Evolutionary conservation across 2,888 invertebrate species (phyloP), one percentile per base, ranked within the genome.

Genomic region (Drosophila hamatofila): DNA sequence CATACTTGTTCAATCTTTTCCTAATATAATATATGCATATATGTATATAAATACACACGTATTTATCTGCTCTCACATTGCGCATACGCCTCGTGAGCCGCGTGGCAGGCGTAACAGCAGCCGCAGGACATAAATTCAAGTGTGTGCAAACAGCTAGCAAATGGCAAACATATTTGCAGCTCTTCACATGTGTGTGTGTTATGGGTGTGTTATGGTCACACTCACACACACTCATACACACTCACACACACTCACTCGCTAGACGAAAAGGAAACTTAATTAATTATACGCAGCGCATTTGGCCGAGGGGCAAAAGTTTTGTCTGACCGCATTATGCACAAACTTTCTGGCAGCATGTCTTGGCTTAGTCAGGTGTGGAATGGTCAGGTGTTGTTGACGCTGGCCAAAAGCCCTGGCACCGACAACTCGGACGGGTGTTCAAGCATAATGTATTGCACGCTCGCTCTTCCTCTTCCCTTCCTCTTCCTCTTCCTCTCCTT

Each of bases 291-390:
- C 63, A 77, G 58, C 73, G 64, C 46, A 58, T 69, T 70, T 54
- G 60, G 61, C 56, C 62, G 49, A 42, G 25, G 44, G 60, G 60
- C 60, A 62, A 77, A 80, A 80, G 52, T 80, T 80, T 74, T 67
- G 55, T 59, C 75, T 60, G 72, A 75, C 72, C 75, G 78, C 81
- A 80, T 80, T 78, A 80, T 78, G 69, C 63, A 67, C 55, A 80
- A 80, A 80, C 78, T 80, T 81, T 72, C 55, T 39, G 55, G 60
- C 46, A 46, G 57, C 54, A 56, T 23, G 49, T 46, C 58, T 57
- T 30, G 14, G 52, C 51, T 21, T 1, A 37, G 16, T n/a, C 52
- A 52, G 54, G 54, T 21, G 27, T 33, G 21, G 30, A 11, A 23
- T 23, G 33, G 41, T 48, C 68, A 74, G 74, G 74, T 67, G 67